Evolutionary conservation across 1,140 invertebrate species (phyloP), one percentile per base, ranked within the genome.

Genomic region (Saxidomus purpurata): DNA sequence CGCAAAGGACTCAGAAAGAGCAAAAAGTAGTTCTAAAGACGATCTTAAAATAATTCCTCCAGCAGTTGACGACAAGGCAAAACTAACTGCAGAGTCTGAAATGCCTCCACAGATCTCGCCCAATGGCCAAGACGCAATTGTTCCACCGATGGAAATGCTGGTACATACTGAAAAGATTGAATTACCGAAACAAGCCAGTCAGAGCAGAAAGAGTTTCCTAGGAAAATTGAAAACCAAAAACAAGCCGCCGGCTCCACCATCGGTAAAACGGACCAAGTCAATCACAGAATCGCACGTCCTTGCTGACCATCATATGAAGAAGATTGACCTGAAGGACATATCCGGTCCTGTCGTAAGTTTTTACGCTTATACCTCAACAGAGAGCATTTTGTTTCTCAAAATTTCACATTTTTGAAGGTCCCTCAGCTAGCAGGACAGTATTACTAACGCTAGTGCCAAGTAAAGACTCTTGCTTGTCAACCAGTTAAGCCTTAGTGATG

Each of bases 291-390:
- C 93, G 11, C 89, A 92, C 8, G 61, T 91, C 9, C 86, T 90
- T 6, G 81, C 77, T 0, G 84, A 92, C 71, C 92, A 94, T 19
- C 92, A 93, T 36, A 55, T 67, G 19, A 95, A 94, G 87, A 94
- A 93, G 34, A 93, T 95, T 38, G 94, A 95, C 81, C 83, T 91
- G 11, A 92, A 92, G 6, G 94, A 95, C 76, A 95, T 95, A 13
- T 95, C 94, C 38, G 94, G 93, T 25, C 94, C 94, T n/a, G 92
- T 95, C 90, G 94, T 95, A 90, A 92, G 92, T 92, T n/a, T 55
- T 55, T 74, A 74, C 63, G n/a, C n/a, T n/a, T n/a, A n/a, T n/a
- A n/a, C n/a, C n/a, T n/a, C n/a, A n/a, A n/a, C n/a, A n/a, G n/a
- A n/a, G n/a, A n/a, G n/a, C n/a, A n/a, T n/a, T n/a, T n/a, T n/a